Evolutionary conservation across 2,888 invertebrate species (phyloP).

Genomic region (Oscheius sp.): DNA sequence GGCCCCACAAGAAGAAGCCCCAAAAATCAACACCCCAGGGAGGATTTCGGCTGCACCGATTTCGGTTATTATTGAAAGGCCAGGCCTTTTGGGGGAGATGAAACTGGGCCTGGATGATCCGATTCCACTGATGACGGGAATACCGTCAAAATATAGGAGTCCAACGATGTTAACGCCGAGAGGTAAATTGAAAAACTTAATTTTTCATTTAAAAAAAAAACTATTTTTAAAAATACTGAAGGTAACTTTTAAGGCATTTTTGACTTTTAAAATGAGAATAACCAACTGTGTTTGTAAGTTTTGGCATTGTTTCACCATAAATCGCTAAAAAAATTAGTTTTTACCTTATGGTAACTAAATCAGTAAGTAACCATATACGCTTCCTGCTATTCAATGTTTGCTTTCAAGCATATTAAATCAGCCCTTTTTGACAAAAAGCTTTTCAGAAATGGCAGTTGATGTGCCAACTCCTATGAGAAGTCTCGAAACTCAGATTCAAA

Average conservation of each 20-base stretch:
- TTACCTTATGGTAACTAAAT: no score
- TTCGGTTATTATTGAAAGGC: conserved; percentile 19
- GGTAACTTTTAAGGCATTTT: no score
- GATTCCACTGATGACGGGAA: conserved; percentile 13
- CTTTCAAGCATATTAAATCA: no score
- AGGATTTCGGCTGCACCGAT: neutral
- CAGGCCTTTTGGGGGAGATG: conserved; percentile 23
- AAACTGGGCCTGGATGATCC: conserved; percentile 20
- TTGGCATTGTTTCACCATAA: no score
- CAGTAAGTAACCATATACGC: no score
- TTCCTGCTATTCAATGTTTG: no score
- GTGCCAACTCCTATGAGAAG: conserved; percentile 11
- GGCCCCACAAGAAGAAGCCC: neutral
- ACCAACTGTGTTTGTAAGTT: no score
- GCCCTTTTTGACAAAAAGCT: neutral
- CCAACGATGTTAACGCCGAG: conserved; percentile 27
- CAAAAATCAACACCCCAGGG: neutral
- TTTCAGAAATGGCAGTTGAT: conserved; percentile 22
- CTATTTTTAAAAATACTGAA: no score
- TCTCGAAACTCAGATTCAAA: neutral
- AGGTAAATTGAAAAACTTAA: neutral
- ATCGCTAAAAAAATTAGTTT: no score
- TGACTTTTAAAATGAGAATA: no score
- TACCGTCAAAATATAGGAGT: conserved; percentile 19
- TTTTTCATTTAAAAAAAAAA: neutral